Evolutionary conservation across 2,113 vertebrate genomes (phyloP), one percentile per base, ranked within the genome.

Genomic region (Mustelus asterias): DNA sequence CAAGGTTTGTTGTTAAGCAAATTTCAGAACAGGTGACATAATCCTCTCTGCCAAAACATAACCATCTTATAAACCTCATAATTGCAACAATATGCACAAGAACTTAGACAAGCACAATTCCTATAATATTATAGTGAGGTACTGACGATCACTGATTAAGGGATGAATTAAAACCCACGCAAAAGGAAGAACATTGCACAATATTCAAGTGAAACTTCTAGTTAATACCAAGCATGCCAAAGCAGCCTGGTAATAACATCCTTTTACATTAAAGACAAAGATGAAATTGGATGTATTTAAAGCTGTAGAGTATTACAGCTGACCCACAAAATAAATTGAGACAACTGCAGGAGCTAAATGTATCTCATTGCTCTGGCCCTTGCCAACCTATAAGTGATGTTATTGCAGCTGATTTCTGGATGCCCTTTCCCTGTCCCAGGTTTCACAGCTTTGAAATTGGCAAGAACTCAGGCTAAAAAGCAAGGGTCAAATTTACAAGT

Each of bases 381-480:
- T 48, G 67, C 10, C 29, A 54, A 16, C n/a, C 69, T 72, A 41
- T 67, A 67, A 94, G 90, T 22, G 18, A 69, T 95, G 44, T 54
- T 72, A 70, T 76, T 54, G 67, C 41, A 95, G 94, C 37, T 95
- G 67, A 72, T 95, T 24, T 95, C 67, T 44, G 93, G 58, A n/a
- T 65, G 86, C 5, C 65, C 44, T 24, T 24, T 33, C 67, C 33
- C 63, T 37, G 29, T 60, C 63, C 20, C 33, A 41, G 37, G 41
- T 69, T 94, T 94, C 22, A 22, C 63, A 94, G 5, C 69, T 95
- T 54, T 76, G 37, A 4, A 76, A 95, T 72, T 72, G 94, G 44
- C 94, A 95, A 95, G 63, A 44, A 69, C 58, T 18, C n/a, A 94
- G 63, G 92, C 63, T 65, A 41, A 65, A 41, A 67, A 67, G 60